phyloP scores from a whole-genome alignment of 2,888 invertebrate species.

The Drosophila koepferae region DNA sequence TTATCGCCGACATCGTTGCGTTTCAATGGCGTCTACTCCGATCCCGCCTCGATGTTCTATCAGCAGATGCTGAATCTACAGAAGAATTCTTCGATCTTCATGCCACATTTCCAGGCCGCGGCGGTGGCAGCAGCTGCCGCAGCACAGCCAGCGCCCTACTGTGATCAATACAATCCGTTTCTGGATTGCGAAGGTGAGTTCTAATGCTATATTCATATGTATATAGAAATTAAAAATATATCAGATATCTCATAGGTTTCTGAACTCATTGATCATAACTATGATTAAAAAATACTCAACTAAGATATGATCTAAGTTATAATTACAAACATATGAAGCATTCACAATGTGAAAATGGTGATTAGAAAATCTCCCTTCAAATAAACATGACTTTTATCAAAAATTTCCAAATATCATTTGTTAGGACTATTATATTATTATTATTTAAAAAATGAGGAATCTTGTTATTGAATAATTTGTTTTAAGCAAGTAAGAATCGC shows the following conservation, averaged over 20 bases:
- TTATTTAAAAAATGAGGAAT: too few species aligned
- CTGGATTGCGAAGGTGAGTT: constrained; percentile 81
- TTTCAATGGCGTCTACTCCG: constrained; percentile 77
- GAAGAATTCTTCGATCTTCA: constrained; percentile 78
- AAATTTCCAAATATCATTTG: too few species aligned
- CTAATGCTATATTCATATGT: too few species aligned
- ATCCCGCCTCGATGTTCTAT: constrained; percentile 80
- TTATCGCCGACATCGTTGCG: constrained; percentile 66
- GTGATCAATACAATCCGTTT: constrained; percentile 81
- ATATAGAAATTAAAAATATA: background rate
- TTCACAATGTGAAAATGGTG: too few species aligned
- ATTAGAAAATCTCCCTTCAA: too few species aligned
- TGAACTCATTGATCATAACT: background rate
- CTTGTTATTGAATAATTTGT: too few species aligned
- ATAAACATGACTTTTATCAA: too few species aligned
- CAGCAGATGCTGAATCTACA: constrained; percentile 81
- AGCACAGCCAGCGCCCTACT: constrained; percentile 71
- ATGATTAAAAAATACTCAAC: too few species aligned
- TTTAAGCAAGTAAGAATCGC: too few species aligned
- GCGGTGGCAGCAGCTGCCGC: constrained; percentile 77
- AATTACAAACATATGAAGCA: too few species aligned
- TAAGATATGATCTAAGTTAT: too few species aligned
- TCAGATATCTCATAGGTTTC: background rate
- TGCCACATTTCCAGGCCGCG: constrained; percentile 82
- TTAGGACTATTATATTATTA: too few species aligned